Percentiles rank a stretch among this genome's conserved stretches.
These are phyloP conservation scores for Ametastegia equiseti DNA, from an alignment of 2,888 invertebrate genomes.

Conservation along the genomic window DNA sequence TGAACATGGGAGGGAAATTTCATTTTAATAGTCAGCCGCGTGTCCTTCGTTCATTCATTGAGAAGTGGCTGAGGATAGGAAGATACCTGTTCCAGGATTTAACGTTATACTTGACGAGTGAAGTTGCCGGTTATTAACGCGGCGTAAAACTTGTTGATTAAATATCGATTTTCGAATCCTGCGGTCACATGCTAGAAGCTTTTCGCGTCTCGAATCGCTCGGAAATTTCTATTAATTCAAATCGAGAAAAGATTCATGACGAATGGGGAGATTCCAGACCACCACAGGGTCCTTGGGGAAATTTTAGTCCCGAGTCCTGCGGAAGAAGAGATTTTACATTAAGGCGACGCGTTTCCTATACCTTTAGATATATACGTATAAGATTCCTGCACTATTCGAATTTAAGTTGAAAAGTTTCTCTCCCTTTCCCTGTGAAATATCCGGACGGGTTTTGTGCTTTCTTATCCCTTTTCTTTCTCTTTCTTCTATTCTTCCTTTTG, in stretches of 20 bases:
- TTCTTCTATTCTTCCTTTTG: not conserved
- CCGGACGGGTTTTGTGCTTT: not conserved
- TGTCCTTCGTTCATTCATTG: too few species aligned
- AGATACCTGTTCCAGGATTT: not conserved
- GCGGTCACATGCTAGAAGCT: too few species aligned
- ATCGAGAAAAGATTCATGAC: constrained; percentile 9
- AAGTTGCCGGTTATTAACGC: not conserved
- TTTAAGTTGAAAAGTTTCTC: not conserved
- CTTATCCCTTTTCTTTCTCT: not conserved
- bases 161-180: not conserved
- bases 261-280: not conserved
- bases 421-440: not conserved
- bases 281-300: not conserved
- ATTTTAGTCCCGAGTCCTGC: not conserved
- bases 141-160: not conserved
- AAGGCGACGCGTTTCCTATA: not conserved
- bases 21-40: not conserved
- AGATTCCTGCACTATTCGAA: not conserved
- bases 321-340: not conserved
- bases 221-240: not conserved
- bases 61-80: too few species aligned
- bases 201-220: not conserved
- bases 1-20: not conserved
- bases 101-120: not conserved
- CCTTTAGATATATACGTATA: not conserved